Percentiles rank a stretch among this genome's conserved stretches.
Evolutionary conservation across 2,888 invertebrate genomes (phyloP).

Genomic region (Lithodes maja): DNA sequence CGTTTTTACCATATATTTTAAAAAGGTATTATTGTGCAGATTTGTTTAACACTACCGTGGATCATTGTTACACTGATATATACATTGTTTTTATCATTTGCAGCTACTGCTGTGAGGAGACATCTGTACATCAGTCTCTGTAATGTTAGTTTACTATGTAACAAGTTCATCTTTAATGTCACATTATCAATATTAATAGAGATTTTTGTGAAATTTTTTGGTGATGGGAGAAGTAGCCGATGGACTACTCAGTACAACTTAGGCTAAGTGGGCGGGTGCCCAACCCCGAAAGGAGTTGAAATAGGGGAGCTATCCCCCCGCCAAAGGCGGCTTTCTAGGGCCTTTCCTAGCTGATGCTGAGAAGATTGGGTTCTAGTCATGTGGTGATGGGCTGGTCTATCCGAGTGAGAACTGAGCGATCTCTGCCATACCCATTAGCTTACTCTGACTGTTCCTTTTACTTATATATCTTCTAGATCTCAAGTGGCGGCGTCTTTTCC

Average conservation of each 20-base stretch:
- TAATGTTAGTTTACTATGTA: background rate
- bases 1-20: constrained; percentile 3
- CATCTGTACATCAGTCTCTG: constrained; percentile 22
- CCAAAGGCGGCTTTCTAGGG: too few species aligned
- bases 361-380: too few species aligned
- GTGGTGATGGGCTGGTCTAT: too few species aligned
- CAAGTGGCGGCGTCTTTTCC: too few species aligned
- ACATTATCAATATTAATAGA: background rate
- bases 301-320: too few species aligned
- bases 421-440: too few species aligned
- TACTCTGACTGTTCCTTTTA: too few species aligned
- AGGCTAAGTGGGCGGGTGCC: background rate
- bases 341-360: too few species aligned
- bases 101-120: constrained; percentile 14
- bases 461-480: too few species aligned
- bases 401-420: too few species aligned
- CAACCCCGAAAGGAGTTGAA: too few species aligned
- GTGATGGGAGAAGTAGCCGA: constrained; percentile 18
- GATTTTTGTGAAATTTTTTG: constrained; percentile 9
- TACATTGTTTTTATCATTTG: background rate
- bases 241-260: constrained; percentile 16
- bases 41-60: background rate
- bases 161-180: background rate
- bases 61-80: constrained; percentile 3
- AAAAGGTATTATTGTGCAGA: constrained; percentile 18